Base-by-base conservation (phyloP, 2,888 invertebrate genomes). In the Dicroscelio sp. region DNA sequence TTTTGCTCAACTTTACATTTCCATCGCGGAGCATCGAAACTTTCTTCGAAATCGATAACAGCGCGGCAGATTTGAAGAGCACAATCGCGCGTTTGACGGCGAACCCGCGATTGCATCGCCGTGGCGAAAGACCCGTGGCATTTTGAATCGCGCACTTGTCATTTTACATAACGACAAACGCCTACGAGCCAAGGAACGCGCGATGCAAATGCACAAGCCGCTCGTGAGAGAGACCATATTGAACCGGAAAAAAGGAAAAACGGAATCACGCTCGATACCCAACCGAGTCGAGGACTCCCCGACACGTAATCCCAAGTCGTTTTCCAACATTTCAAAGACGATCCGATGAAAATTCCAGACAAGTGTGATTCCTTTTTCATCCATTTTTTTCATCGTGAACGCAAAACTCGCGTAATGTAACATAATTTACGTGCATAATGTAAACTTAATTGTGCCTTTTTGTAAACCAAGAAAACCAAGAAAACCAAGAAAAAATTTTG, bases 271-370 rank as follows among this genome's bases (percentile, higher is more conserved):
- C 94, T 96, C 94, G 95, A 94, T 96, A 96, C 92, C 94, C 96
- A 96, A 96, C 96, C 93, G 94, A 96, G 96, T 95, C 96, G 96
- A 96, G 96, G 96, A 93, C 96, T 96, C 94, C 92, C 84, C 90
- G 85, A 90, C 84, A 90, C 88, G 67, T 79, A 76, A 87, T 60
- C 55, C 65, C 82, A 30, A 65, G 63, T 8, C 30, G 33, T 12
- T 67, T 67, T 67, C 43, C 48, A n/a, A n/a, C n/a, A n/a, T n/a
- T 38, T 38, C 14, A 8, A 14, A 38, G 43, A 38, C 43, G 43
- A 38, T n/a, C n/a, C n/a, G n/a, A n/a, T n/a, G n/a, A n/a, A n/a
- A n/a, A n/a, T n/a, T n/a, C n/a, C n/a, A n/a, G n/a, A n/a, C n/a
- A n/a, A n/a, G n/a, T n/a, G n/a, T n/a, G n/a, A n/a, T n/a, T n/a